Evolutionary conservation across 2,888 invertebrate genomes (phyloP).

Genomic region (Orthonychiurus folsomi): DNA sequence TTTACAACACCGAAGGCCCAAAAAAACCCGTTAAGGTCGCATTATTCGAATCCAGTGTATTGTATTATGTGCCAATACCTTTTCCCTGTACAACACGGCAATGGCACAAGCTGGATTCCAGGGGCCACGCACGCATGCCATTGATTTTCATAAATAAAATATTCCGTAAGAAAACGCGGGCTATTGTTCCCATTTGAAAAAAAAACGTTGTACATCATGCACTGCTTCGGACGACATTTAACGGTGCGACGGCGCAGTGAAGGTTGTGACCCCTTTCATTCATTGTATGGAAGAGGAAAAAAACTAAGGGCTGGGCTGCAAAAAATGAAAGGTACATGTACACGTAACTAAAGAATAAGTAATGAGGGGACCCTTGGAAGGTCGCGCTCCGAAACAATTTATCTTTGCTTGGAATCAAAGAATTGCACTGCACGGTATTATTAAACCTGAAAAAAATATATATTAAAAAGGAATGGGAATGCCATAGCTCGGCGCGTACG

Average conservation of each 20-base stretch:
- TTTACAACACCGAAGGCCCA: not conserved
- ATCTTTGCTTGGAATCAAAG: conserved; percentile 10
- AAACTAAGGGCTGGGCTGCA: conserved; percentile 21
- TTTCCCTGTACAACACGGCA: no score
- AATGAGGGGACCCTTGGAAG: conserved; percentile 28
- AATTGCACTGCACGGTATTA: conserved; percentile 1
- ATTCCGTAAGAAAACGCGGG: no score
- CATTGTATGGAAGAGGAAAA: conserved; percentile 12
- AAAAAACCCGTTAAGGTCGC: not conserved
- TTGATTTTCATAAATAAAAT: not conserved
- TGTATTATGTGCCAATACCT: not conserved
- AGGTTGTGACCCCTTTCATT: conserved; percentile 21
- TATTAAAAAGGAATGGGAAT: no score
- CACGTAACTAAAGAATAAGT: conserved; percentile 33
- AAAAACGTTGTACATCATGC: not conserved
- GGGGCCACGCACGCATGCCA: not conserved
- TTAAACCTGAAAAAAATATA: not conserved
- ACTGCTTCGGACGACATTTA: not conserved
- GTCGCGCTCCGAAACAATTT: conserved; percentile 19
- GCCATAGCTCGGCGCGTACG: no score
- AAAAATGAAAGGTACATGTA: conserved; percentile 28
- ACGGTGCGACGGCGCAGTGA: not conserved
- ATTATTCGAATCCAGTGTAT: not conserved
- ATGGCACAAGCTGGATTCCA: no score
- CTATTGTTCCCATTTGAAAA: not conserved